Evolutionary conservation across 1,140 invertebrate species (phyloP), one percentile per base, ranked within the genome.

Genomic region (Drosophila varians): DNA sequence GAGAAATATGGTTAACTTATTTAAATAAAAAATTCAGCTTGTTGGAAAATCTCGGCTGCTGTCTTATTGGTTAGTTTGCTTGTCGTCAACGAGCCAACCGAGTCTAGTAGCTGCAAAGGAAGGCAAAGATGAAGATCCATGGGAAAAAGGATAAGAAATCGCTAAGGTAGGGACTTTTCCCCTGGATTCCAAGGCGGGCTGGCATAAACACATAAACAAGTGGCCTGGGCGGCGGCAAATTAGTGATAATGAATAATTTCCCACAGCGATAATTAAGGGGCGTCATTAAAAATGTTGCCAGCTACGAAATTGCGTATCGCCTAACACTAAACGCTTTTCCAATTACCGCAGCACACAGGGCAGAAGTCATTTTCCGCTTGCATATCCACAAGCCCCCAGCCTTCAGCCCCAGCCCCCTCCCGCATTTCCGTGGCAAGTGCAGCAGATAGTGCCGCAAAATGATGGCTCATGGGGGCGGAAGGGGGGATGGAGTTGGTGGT

Each of bases 221-320:
- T 64, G 60, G 51, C 42, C 58, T 47, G 26, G 55, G 43, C 43
- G 28, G 65, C 53, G 54, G 52, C 82, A 87, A 77, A 82, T 77
- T 80, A 87, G 69, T 70, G 73, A 86, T 87, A 87, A 86, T 86
- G 69, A 86, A 87, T 86, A 71, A 86, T 87, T 86, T 86, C 69
- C 68, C 64, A 66, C 11, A 57, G 53, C 69, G 60, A 75, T 87
- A 87, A 87, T 87, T 77, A 82, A 82, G 77, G 77, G 62, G 82
- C 82, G 75, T 87, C 77, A 82, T 87, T 87, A 87, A 77, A 66
- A 87, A 74, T 49, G 53, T 75, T 66, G 49, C 74, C 52, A 49
- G 69, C 36, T 34, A 72, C 60, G 14, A 68, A 79, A 79, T 75
- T 79, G 75, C 57, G 64, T 62, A n/a, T 66, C 43, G 49, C 49